Conservation (phyloP, 1,140 invertebrate genomes). For the Solenopsis fugax region DNA sequence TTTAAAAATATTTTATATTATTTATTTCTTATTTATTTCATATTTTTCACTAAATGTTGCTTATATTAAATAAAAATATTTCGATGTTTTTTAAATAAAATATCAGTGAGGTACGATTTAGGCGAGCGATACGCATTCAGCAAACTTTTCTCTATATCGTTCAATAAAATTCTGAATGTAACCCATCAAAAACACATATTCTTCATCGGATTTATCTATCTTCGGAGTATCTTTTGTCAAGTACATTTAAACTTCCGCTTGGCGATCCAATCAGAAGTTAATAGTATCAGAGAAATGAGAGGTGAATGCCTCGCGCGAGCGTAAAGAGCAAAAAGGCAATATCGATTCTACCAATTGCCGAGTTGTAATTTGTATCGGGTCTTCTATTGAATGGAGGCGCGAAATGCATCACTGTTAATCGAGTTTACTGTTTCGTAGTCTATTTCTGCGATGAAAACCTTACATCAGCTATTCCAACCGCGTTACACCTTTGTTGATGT, state of each 20-base stretch:
- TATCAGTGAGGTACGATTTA: too few species aligned
- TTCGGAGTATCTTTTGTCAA: background rate
- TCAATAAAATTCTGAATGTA: slow-evolving; percentile 16
- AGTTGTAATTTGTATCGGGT: slow-evolving; percentile 47
- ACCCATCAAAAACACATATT: background rate
- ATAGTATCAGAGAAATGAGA: slow-evolving; percentile 8
- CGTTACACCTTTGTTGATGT: slow-evolving; percentile 45
- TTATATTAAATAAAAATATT: too few species aligned
- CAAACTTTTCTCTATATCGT: background rate
- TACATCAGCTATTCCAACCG: slow-evolving; percentile 17
- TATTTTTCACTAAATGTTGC: too few species aligned
- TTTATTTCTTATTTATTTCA: too few species aligned
- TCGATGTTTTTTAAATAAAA: too few species aligned
- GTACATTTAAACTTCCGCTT: background rate
- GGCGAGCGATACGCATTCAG: too few species aligned
- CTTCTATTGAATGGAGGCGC: background rate
- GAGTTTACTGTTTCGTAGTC: slow-evolving; percentile 41
- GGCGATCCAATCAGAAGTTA: slow-evolving; percentile 33
- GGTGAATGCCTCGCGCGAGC: background rate
- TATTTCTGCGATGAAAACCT: slow-evolving; percentile 21
- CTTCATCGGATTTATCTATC: background rate
- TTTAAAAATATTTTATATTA: too few species aligned
- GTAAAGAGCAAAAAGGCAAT: slow-evolving; percentile 29
- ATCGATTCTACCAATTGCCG: slow-evolving; percentile 33
- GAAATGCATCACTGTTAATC: slow-evolving; percentile 36